Evolutionary conservation across 2,888 invertebrate genomes (phyloP).

Genomic region (Terebella lapidaria): DNA sequence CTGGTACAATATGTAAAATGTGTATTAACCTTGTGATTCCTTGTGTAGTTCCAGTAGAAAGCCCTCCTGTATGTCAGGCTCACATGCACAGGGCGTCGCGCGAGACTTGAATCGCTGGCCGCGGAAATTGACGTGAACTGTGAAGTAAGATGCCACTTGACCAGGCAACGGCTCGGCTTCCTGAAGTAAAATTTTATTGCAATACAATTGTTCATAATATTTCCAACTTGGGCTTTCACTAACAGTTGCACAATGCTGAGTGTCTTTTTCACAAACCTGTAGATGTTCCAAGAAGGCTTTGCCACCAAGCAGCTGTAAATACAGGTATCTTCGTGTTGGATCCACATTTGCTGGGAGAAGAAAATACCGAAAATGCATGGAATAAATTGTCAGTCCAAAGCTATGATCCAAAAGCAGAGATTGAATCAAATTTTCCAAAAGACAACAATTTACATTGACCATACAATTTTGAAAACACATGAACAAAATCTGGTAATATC

Average conservation of each 20-base stretch:
- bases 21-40: conserved; percentile 40
- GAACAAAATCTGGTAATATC: not conserved
- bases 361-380: not conserved
- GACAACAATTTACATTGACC: no score
- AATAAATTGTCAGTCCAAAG: not conserved
- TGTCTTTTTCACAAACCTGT: no score
- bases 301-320: conserved; percentile 45
- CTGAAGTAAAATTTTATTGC: no score
- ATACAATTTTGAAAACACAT: no score
- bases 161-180: conserved; percentile 37
- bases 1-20: no score
- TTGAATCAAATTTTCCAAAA: not conserved
- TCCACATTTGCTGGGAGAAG: conserved; percentile 41
- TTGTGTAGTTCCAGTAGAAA: conserved; percentile 50
- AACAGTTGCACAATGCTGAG: no score
- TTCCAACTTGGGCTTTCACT: no score
- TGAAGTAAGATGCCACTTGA: conserved; percentile 38
- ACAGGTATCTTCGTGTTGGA: conserved; percentile 45
- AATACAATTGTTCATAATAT: no score
- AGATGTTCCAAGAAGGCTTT: conserved; percentile 51
- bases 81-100: conserved; percentile 49
- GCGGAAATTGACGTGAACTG: conserved; percentile 46
- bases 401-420: not conserved
- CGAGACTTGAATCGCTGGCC: conserved; percentile 49
- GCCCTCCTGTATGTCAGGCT: conserved; percentile 49